Conservation (phyloP, 2,888 invertebrate species). For the Macrosoma leucophasiata region DNA sequence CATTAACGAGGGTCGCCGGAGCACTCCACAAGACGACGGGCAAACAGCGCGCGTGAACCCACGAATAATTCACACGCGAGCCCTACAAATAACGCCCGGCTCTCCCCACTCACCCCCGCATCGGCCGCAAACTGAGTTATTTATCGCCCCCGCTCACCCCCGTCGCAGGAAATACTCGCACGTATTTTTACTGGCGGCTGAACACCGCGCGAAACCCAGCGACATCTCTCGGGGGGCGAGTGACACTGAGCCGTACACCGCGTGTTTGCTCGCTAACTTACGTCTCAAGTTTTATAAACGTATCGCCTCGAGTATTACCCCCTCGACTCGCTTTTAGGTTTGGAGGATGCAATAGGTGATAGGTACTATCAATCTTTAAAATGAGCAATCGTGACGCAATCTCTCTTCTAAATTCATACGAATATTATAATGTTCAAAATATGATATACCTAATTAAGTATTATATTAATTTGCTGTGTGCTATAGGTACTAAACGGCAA, state of each 20-base stretch:
- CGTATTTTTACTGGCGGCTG: slow-evolving; percentile 66
- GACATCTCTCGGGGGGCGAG: slow-evolving; percentile 56
- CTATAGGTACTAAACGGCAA: no score
- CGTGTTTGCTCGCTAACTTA: no score
- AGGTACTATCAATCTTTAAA: no score
- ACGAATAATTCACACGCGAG: slow-evolving; percentile 76
- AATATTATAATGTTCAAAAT: no score
- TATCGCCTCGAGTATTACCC: no score
- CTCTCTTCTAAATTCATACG: no score
- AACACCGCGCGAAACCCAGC: slow-evolving; percentile 43
- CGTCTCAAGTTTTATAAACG: no score
- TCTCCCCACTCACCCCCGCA: slow-evolving; percentile 26
- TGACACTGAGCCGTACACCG: slow-evolving; percentile 29
- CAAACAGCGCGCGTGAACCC: slow-evolving; percentile 72
- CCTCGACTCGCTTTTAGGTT: no score
- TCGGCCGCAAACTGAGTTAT: slow-evolving; percentile 70
- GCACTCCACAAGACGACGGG: slow-evolving; percentile 60
- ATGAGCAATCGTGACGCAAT: no score
- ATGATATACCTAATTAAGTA: no score
- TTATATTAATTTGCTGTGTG: no score
- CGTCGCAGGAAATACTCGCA: slow-evolving; percentile 69
- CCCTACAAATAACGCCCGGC: slow-evolving; percentile 67
- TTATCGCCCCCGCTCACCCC: slow-evolving; percentile 58
- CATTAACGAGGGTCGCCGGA: slow-evolving; percentile 66
- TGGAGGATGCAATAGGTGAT: no score